Base-by-base conservation (phyloP, 2,888 invertebrate species). In the Pycnomerus fuliginosus region DNA sequence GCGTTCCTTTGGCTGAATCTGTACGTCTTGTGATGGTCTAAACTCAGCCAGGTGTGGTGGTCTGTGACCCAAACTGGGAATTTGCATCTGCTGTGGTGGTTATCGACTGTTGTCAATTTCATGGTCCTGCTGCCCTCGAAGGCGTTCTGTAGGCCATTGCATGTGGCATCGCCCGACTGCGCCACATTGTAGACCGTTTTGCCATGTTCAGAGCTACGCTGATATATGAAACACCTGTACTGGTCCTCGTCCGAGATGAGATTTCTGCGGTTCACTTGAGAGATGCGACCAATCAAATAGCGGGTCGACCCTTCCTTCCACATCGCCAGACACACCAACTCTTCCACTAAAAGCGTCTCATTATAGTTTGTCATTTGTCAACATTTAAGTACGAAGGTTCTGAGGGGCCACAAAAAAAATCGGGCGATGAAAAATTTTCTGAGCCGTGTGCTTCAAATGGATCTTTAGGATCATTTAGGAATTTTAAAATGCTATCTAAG, bases 241-340 rank as follows among this genome's bases (percentile, higher is more conserved):
- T 84, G 81, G 58, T 88, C 87, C 62, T 88, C 89, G 56, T 85
- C 84, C 0, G 82, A 79, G 10, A 80, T 74, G 12, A 78, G 69
- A 55, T 76, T 48, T 10, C 48, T 15, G 17, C 81, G 70, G 60
- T 77, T 76, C 15, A 20, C 76, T 64, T 85, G 84, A n/a, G 83
- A 80, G 53, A 90, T 77, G 50, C 65, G 66, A 0, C 90, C 90
- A 33, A 90, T 84, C 30, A 90, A 75, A 69, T 88, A 90, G 38
- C 85, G 76, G 32, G 84, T 85, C 22, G 87, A 84, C 0, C 90
- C 89, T 55, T 90, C 90, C 69, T 85, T 88, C 90, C 90, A 91
- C 11, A 82, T 80, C 2, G 89, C 90, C 41, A 90, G 72, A 68
- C 90, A 90, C 30, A 87, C 83, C 38, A 90, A 69, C 71, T 90